A percentile compares a stretch with the other conserved stretches of the same genome.
phyloP scores from a whole-genome alignment of 2,888 invertebrate species.

The Drosophila borealis region DNA sequence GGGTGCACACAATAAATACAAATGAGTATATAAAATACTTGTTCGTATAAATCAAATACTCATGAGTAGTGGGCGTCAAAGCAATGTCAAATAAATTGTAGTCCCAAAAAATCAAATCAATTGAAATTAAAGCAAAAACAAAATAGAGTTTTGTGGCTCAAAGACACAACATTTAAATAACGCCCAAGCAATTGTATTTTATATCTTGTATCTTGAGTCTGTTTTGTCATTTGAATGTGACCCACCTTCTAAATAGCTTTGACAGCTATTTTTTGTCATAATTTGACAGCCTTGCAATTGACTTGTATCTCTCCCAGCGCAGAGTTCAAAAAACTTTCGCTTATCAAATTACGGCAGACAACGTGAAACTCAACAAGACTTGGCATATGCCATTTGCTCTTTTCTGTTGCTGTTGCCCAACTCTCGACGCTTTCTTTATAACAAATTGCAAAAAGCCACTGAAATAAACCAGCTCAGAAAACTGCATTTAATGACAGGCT shows the following conservation, averaged over 20 bases:
- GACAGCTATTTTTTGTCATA: slow-evolving; percentile 44
- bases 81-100: slow-evolving; percentile 66
- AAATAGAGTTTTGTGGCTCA: slow-evolving; percentile 25
- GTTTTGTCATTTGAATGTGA: slow-evolving; percentile 38
- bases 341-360: slow-evolving; percentile 67
- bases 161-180: slow-evolving; percentile 29
- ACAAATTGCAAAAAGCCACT: slow-evolving; percentile 48
- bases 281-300: slow-evolving; percentile 64
- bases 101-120: slow-evolving; percentile 40
- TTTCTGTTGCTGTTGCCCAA: slow-evolving; percentile 33
- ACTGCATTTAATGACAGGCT: slow-evolving; percentile 71
- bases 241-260: slow-evolving; percentile 43
- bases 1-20: slow-evolving; percentile 21
- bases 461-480: slow-evolving; percentile 56
- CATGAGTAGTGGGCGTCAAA: slow-evolving; percentile 66
- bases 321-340: slow-evolving; percentile 78
- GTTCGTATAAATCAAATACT: slow-evolving; percentile 10
- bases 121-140: slow-evolving; percentile 57
- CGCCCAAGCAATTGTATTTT: slow-evolving; percentile 39
- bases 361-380: slow-evolving; percentile 39
- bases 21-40: slow-evolving; percentile 12
- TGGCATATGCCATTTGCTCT: slow-evolving; percentile 43
- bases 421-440: slow-evolving; percentile 60
- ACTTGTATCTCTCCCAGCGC: slow-evolving; percentile 27
- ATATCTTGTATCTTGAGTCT: slow-evolving; percentile 23